Evolutionary conservation across 2,797 vertebrate species (phyloP).

Genomic region (Xerus rutilus): DNA sequence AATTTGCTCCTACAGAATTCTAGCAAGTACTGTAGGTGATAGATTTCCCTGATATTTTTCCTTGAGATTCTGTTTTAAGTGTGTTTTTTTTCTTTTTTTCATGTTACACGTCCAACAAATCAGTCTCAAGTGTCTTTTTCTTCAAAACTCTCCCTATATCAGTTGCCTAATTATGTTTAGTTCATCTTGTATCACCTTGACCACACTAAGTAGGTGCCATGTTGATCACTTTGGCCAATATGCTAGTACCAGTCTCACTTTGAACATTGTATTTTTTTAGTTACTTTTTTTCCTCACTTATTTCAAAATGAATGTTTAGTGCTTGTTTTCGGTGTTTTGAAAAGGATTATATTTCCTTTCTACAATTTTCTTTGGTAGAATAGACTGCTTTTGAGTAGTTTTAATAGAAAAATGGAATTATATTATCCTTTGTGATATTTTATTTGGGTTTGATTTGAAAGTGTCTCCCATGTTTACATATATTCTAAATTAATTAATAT

Average conservation of each 20-base stretch:
- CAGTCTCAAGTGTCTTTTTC: neutral
- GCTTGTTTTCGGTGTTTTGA: neutral
- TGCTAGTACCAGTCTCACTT: neutral
- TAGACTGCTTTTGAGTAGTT: neutral
- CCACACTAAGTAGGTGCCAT: neutral
- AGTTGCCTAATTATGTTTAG: neutral
- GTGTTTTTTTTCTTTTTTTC: neutral
- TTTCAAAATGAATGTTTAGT: neutral
- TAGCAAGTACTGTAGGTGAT: neutral
- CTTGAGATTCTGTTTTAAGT: neutral
- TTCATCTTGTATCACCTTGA: neutral
- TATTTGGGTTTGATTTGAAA: neutral
- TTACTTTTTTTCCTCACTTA: neutral
- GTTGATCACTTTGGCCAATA: neutral
- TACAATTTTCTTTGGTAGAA: neutral
- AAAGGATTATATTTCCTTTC: neutral
- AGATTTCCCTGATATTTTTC: neutral
- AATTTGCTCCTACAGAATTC: neutral
- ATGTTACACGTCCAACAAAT: neutral
- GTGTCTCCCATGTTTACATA: neutral
- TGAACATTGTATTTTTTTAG: neutral
- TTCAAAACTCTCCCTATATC: neutral
- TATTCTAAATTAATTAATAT: neutral
- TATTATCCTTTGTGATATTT: neutral
- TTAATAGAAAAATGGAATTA: neutral